Evolutionary conservation across 92 coral and sea anemone species (phyloP).

Genomic region (Epizoanthus illoricatus): DNA sequence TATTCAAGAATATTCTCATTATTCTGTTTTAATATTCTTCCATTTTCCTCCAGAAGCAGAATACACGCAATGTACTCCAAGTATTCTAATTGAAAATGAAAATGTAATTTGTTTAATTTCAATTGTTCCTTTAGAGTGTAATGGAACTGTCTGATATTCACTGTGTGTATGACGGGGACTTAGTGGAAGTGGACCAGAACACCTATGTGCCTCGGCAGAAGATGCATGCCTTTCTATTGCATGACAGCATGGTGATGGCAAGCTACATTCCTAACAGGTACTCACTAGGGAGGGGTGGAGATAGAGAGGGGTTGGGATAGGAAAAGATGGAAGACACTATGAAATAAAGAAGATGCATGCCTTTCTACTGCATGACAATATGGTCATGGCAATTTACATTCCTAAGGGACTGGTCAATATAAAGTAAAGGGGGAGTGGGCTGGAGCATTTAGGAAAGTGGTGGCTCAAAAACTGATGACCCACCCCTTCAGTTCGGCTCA

Average conservation of each 20-base stretch:
- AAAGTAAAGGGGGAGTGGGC: no score
- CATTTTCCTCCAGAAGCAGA: no score
- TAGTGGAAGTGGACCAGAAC: conserved; percentile 75
- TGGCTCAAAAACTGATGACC: no score
- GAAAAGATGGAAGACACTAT: no score
- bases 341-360: conserved; percentile 67
- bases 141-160: conserved; percentile 83
- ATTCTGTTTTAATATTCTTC: no score
- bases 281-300: not conserved
- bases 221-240: conserved; percentile 83
- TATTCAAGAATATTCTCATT: no score
- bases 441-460: no score
- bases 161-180: conserved; percentile 89
- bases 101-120: not conserved
- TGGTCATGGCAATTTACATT: conserved; percentile 84
- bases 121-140: conserved; percentile 62
- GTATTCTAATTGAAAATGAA: no score
- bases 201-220: conserved; percentile 79
- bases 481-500: no score
- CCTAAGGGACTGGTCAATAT: no score
- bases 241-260: conserved; percentile 88
- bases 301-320: not conserved
- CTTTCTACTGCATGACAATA: conserved; percentile 83
- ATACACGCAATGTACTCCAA: no score
- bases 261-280: conserved; percentile 91